Conservation (phyloP, 2,888 invertebrate species). For the Osmoderma eremita region DNA sequence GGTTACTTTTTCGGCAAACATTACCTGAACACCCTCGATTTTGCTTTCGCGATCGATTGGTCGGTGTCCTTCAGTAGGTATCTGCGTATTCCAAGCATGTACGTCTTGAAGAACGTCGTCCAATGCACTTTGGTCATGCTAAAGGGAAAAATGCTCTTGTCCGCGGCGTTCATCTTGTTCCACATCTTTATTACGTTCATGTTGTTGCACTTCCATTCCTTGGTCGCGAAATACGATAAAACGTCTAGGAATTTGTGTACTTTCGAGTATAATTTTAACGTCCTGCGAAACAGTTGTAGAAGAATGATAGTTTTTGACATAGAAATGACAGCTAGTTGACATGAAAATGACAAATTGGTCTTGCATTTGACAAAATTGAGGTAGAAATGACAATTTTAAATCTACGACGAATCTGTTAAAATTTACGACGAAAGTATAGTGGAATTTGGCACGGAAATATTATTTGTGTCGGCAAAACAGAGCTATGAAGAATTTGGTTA, state of each 20-base stretch:
- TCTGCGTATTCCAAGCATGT: constrained; percentile 77
- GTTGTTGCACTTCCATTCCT: constrained; percentile 78
- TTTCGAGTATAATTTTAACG: constrained; percentile 80
- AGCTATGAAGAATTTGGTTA: too few relatives aligned
- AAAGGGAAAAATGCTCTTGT: constrained; percentile 75
- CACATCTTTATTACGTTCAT: constrained; percentile 71
- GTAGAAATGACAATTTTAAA: too few relatives aligned
- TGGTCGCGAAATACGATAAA: constrained; percentile 77
- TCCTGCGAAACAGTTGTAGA: constrained; percentile 69
- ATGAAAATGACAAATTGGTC: too few relatives aligned
- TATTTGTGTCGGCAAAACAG: too few relatives aligned
- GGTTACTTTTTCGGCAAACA: too few relatives aligned
- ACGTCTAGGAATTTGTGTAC: constrained; percentile 80
- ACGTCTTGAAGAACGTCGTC: constrained; percentile 74
- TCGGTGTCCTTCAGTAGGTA: constrained; percentile 83
- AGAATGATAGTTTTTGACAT: too few relatives aligned
- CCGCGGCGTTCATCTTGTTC: constrained; percentile 65
- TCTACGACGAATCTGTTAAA: too few relatives aligned
- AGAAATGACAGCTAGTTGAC: too few relatives aligned
- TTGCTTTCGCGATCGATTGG: constrained; percentile 69
- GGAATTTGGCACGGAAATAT: too few relatives aligned
- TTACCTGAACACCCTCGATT: constrained; percentile 12
- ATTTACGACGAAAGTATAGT: too few relatives aligned
- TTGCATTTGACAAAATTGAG: too few relatives aligned
- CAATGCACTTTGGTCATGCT: constrained; percentile 78